Percentiles rank a stretch among this genome's conserved stretches.
Conservation (phyloP, 2,113 vertebrate genomes). For the Lichenostomus cassidix region DNA sequence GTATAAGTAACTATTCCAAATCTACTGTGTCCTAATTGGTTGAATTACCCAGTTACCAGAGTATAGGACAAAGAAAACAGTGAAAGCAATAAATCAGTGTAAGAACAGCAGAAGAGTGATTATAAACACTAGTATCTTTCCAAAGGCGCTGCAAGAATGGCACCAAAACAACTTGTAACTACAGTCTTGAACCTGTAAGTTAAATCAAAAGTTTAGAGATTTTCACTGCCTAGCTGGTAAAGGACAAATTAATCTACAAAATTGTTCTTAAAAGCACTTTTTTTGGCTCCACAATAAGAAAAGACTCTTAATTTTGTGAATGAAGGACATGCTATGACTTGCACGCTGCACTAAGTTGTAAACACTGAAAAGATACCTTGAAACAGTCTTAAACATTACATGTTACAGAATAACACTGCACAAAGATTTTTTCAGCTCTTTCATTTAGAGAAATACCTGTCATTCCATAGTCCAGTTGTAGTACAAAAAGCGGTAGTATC, state of each 20-base stretch:
- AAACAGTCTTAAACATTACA: background rate
- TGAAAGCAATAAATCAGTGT: background rate
- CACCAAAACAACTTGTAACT: background rate
- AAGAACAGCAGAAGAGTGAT: background rate
- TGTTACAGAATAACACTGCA: background rate
- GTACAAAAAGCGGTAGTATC: background rate
- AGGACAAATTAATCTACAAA: background rate
- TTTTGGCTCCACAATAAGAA: background rate
- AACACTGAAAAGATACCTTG: background rate
- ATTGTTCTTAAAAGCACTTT: background rate
- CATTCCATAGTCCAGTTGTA: background rate
- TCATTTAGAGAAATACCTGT: background rate
- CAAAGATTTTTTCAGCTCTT: background rate
- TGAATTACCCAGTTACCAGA: background rate
- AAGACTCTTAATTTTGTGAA: background rate
- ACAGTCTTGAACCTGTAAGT: background rate
- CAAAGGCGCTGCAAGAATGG: background rate
- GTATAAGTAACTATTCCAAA: background rate
- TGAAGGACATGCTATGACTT: background rate
- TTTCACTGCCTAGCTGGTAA: background rate
- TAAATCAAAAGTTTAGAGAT: background rate
- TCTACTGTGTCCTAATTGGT: background rate
- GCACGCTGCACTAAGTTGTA: background rate
- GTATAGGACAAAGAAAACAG: background rate
- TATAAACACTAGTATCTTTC: background rate